phyloP scores from a whole-genome alignment of 2,797 vertebrate species.

The Spinus pinus region DNA sequence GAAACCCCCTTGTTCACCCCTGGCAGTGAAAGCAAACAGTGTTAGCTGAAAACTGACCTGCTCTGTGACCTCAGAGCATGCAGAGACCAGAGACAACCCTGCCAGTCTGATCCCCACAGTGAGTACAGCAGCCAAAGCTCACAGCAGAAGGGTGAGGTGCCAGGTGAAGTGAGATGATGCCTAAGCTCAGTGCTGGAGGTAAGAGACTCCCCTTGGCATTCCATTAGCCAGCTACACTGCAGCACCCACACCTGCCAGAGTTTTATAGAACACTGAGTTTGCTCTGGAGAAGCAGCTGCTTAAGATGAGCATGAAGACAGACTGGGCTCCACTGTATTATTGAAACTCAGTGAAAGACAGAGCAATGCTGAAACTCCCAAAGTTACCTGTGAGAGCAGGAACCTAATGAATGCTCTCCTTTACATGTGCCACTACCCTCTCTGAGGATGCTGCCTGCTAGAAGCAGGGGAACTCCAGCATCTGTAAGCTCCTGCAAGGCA shows the following conservation, averaged over 20 bases:
- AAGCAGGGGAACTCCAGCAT: background rate
- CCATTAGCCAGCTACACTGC: background rate
- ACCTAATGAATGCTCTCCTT: background rate
- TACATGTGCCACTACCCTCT: background rate
- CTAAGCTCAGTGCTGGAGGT: background rate
- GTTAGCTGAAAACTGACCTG: background rate
- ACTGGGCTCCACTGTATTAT: background rate
- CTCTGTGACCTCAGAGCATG: background rate
- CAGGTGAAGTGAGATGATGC: rapidly evolving
- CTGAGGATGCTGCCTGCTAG: background rate
- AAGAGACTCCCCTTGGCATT: background rate
- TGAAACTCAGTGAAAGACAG: background rate
- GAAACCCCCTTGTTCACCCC: background rate
- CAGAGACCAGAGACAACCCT: background rate
- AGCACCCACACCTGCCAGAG: background rate
- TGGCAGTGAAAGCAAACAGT: background rate
- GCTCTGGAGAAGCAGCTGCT: background rate
- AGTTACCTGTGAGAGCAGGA: background rate
- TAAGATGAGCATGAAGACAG: background rate
- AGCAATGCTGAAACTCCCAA: background rate
- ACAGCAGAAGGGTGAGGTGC: background rate
- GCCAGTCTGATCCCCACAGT: background rate
- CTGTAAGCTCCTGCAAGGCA: background rate
- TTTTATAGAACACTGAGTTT: background rate
- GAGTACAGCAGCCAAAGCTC: background rate